These are phyloP conservation scores for Pseudomyrmex gracilis DNA, from an alignment of 1,140 invertebrate species.

Conservation along the genomic window DNA sequence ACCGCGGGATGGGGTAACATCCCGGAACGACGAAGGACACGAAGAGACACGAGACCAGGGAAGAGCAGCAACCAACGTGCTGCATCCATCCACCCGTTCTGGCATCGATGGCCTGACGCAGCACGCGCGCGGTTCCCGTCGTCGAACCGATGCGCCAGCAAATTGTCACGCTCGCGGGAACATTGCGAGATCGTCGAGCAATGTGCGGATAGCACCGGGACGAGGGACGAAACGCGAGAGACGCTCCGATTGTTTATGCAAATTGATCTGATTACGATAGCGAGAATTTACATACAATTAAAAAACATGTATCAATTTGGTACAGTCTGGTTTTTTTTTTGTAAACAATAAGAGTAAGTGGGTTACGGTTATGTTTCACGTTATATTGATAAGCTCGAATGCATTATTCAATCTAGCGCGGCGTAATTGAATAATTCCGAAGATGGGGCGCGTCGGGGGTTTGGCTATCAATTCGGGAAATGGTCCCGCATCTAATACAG, in stretches of 20 bases:
- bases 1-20: slow-evolving; percentile 57
- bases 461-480: slow-evolving; percentile 41
- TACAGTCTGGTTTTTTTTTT: neutral
- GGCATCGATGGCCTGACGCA: slow-evolving; percentile 82
- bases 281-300: too few relatives aligned
- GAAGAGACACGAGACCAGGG: slow-evolving; percentile 35
- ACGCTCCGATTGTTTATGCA: too few relatives aligned
- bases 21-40: slow-evolving; percentile 63
- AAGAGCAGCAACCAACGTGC: slow-evolving; percentile 34
- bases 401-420: slow-evolving; percentile 23
- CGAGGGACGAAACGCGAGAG: neutral
- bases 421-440: slow-evolving; percentile 54
- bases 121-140: slow-evolving; percentile 72
- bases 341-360: neutral
- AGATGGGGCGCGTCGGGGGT: slow-evolving; percentile 21
- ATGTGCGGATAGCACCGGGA: slow-evolving; percentile 39
- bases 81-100: slow-evolving; percentile 71
- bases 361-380: neutral
- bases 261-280: too few relatives aligned
- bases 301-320: too few relatives aligned
- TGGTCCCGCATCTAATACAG: slow-evolving; percentile 48
- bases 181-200: slow-evolving; percentile 43
- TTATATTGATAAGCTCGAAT: neutral
- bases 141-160: slow-evolving; percentile 69
- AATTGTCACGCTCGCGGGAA: slow-evolving; percentile 78